Percentiles rank a stretch among this genome's conserved stretches.
Evolutionary conservation across 2,113 vertebrate species (phyloP).

Genomic region (Chionodraco myersi): DNA sequence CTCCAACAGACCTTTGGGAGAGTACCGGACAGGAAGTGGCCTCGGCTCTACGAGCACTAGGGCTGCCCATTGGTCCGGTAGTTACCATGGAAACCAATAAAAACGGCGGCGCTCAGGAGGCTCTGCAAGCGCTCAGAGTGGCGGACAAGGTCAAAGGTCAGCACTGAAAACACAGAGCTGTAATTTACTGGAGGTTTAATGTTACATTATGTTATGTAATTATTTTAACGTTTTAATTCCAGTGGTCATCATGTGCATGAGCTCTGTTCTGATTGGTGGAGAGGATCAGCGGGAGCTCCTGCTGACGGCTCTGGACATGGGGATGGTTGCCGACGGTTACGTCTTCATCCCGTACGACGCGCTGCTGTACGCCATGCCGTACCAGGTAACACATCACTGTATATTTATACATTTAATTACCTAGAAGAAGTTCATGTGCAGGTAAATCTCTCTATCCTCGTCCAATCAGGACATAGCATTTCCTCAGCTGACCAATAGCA

Average conservation of each 20-base stretch:
- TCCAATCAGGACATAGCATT: slow-evolving; percentile 68
- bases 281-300: slow-evolving; percentile 85
- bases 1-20: slow-evolving; percentile 84
- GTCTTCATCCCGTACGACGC: slow-evolving; percentile 91
- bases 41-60: slow-evolving; percentile 75
- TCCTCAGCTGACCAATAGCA: slow-evolving; percentile 82
- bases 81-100: slow-evolving; percentile 74
- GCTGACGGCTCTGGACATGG: slow-evolving; percentile 86
- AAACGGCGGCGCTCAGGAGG: slow-evolving; percentile 60
- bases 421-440: no score
- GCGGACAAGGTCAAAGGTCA: slow-evolving; percentile 84
- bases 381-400: slow-evolving; percentile 66
- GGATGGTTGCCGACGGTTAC: slow-evolving; percentile 83
- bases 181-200: no score
- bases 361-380: slow-evolving; percentile 88
- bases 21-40: slow-evolving; percentile 84
- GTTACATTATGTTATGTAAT: no score
- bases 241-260: slow-evolving; percentile 94
- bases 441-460: neutral
- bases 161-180: neutral
- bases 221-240: slow-evolving; percentile 1
- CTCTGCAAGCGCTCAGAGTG: slow-evolving; percentile 75
- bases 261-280: slow-evolving; percentile 89
- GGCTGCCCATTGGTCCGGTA: slow-evolving; percentile 84
- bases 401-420: neutral